A percentile compares a stretch with the other conserved stretches of the same genome.
Evolutionary conservation across 2,888 invertebrate genomes (phyloP).

Genomic region (Ceriagrion tenellum): DNA sequence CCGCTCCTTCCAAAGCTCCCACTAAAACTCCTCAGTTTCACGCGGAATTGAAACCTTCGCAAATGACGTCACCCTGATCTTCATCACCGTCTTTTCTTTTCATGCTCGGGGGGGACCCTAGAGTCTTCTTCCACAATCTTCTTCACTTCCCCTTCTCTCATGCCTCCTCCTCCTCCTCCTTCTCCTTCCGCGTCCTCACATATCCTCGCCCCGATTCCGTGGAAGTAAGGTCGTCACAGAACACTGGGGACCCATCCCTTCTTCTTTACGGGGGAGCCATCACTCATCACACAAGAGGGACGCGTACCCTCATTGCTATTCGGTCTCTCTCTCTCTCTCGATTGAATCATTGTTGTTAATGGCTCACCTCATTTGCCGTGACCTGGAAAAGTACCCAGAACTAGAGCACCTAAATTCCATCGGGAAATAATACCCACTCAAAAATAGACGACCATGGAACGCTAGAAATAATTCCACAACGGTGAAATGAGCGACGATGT

Average conservation of each 20-base stretch:
- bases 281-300: not conserved
- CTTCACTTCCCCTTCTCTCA: not conserved
- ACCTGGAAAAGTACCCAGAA: not conserved
- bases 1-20: not conserved
- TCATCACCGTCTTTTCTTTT: not conserved
- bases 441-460: not conserved
- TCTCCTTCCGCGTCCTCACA: not conserved
- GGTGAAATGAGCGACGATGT: too few relatives aligned
- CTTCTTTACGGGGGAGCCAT: not conserved
- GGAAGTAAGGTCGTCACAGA: not conserved
- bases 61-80: constrained; percentile 4
- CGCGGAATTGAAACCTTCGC: not conserved
- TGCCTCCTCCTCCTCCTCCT: too few relatives aligned
- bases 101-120: not conserved
- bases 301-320: not conserved
- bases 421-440: not conserved
- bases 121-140: not conserved
- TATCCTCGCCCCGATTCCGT: not conserved
- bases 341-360: not conserved
- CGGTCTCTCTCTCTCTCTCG: not conserved
- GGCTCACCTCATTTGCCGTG: not conserved
- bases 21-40: not conserved
- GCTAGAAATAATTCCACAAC: too few relatives aligned
- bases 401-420: not conserved
- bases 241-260: not conserved